A percentile compares a stretch with the other conserved stretches of the same genome.
These are phyloP conservation scores for Buceros bicornis DNA, from an alignment of 2,797 vertebrate genomes.

Conservation along the genomic window DNA sequence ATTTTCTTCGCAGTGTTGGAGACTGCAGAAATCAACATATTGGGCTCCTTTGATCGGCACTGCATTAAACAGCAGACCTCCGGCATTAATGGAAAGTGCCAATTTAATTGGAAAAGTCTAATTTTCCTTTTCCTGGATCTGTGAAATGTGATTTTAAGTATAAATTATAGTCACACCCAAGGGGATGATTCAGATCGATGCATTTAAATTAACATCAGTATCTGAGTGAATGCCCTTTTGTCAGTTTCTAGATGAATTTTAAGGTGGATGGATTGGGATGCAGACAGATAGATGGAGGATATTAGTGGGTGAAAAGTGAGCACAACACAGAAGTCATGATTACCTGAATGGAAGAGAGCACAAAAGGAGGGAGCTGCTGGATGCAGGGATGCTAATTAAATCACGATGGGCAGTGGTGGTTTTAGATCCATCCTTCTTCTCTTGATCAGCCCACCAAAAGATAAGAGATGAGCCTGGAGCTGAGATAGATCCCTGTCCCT, in stretches of 20 bases:
- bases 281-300: neutral
- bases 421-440: neutral
- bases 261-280: neutral
- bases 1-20: neutral
- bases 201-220: neutral
- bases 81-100: neutral
- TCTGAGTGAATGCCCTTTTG: neutral
- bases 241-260: neutral
- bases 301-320: neutral
- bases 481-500: neutral
- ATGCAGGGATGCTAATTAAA: neutral
- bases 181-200: neutral
- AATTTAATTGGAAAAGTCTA: conserved; percentile 7
- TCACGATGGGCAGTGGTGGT: rapidly evolving
- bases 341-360: neutral
- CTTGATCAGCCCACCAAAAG: neutral
- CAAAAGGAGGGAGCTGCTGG: neutral
- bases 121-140: conserved; percentile 12
- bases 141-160: conserved; percentile 35
- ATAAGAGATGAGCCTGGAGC: neutral
- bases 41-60: neutral
- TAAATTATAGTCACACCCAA: neutral
- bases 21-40: neutral
- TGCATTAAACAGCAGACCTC: neutral
- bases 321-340: neutral